A percentile compares a stretch with the other conserved stretches of the same genome.
Evolutionary conservation across 2,888 invertebrate genomes (phyloP).

Genomic region (Eupithecia abbreviata): DNA sequence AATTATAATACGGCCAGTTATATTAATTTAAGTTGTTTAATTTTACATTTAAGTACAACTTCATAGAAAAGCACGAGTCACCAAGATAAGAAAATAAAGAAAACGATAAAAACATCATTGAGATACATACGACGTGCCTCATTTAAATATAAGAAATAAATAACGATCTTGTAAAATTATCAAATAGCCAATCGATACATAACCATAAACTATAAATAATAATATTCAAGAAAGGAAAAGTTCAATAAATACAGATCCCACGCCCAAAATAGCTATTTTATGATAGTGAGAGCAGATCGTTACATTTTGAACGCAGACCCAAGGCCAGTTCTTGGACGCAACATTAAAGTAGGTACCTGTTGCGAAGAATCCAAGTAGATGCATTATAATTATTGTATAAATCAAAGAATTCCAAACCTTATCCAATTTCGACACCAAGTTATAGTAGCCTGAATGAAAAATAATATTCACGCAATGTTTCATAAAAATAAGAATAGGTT

Average conservation of each 20-base stretch:
- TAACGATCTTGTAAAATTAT: background rate
- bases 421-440: background rate
- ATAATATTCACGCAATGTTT: background rate
- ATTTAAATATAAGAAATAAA: background rate
- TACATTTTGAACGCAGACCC: slow-evolving; percentile 56
- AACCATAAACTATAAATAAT: slow-evolving; percentile 13
- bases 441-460: background rate
- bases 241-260: slow-evolving; percentile 37
- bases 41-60: background rate
- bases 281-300: slow-evolving; percentile 44
- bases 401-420: background rate
- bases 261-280: slow-evolving; percentile 42
- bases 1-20: no score
- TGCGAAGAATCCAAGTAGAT: slow-evolving; percentile 46
- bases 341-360: slow-evolving; percentile 48
- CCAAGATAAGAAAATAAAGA: background rate
- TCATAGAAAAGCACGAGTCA: background rate
- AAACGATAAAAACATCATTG: background rate
- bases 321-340: slow-evolving; percentile 53
- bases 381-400: background rate
- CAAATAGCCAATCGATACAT: slow-evolving; percentile 6
- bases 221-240: slow-evolving; percentile 30
- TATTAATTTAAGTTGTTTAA: no score
- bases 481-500: background rate
- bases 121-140: background rate